These are phyloP conservation scores for Alethe castanea DNA, from an alignment of 2,113 vertebrate genomes.

Conservation along the genomic window DNA sequence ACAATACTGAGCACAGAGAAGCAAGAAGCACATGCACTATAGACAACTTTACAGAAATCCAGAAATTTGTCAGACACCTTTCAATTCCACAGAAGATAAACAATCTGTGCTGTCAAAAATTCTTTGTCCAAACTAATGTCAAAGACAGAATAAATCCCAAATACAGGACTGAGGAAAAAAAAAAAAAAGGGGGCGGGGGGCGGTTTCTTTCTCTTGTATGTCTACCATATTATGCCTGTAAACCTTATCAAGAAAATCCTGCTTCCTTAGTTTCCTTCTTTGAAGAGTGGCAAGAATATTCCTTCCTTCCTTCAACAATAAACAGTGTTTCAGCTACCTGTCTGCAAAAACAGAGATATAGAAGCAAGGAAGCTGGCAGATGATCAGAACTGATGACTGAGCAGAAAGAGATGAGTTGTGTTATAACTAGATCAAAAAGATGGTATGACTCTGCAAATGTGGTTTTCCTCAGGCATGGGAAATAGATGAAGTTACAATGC, in stretches of 20 bases:
- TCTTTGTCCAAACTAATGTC: background rate
- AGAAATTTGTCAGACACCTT: background rate
- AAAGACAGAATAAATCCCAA: background rate
- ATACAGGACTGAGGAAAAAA: background rate
- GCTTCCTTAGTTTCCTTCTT: background rate
- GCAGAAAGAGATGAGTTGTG: background rate
- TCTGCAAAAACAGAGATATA: background rate
- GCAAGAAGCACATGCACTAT: background rate
- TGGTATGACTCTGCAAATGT: background rate
- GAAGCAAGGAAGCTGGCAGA: background rate
- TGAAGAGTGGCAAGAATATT: background rate
- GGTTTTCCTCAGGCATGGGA: background rate
- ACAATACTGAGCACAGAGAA: background rate
- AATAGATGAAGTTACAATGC: background rate
- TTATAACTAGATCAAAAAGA: background rate
- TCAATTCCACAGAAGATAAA: background rate
- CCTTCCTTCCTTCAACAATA: background rate
- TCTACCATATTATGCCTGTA: background rate
- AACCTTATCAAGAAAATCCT: background rate
- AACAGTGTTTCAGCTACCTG: background rate
- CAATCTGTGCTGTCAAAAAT: background rate
- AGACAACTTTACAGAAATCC: background rate
- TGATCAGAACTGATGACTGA: background rate
- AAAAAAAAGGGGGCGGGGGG: rapidly evolving
- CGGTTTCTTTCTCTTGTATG: background rate